A percentile compares a stretch with the other conserved stretches of the same genome.
Conservation (phyloP, 2,797 vertebrate genomes). For the Antennarius maculatus region DNA sequence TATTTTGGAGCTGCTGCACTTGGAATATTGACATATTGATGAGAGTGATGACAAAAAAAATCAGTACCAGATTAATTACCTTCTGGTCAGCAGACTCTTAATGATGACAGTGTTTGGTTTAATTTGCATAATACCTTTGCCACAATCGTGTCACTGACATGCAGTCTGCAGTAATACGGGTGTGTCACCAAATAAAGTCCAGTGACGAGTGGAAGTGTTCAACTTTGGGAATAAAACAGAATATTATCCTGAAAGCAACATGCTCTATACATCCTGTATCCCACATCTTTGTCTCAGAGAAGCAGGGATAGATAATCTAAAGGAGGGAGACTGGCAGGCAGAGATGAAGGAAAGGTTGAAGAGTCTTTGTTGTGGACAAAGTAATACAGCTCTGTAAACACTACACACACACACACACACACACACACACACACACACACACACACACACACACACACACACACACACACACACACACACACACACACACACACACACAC, state of each 20-base stretch:
- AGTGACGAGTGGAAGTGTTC: slow-evolving; percentile 15
- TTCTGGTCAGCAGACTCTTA: slow-evolving; percentile 16
- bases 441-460: slow-evolving; percentile 9
- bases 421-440: slow-evolving; percentile 9
- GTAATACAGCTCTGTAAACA: not conserved
- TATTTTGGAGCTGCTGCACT: slow-evolving; percentile 40
- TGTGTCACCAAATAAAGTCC: slow-evolving; percentile 36
- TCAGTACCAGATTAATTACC: slow-evolving; percentile 55
- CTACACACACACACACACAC: slow-evolving; percentile 7
- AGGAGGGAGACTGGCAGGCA: slow-evolving; percentile 33
- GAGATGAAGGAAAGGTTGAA: slow-evolving; percentile 12
- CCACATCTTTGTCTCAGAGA: slow-evolving; percentile 47
- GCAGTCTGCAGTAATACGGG: not conserved
- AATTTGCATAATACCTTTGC: slow-evolving; percentile 54
- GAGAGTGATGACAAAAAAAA: slow-evolving; percentile 37
- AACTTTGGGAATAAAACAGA: slow-evolving; percentile 39
- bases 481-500: slow-evolving; percentile 9
- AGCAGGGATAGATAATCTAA: slow-evolving; percentile 37
- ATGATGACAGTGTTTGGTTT: slow-evolving; percentile 28
- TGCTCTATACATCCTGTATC: slow-evolving; percentile 54
- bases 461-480: slow-evolving; percentile 9
- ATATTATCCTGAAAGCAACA: slow-evolving; percentile 33
- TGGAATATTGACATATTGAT: slow-evolving; percentile 60
- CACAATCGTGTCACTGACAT: slow-evolving; percentile 5
- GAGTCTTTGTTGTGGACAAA: slow-evolving; percentile 17